Conservation (phyloP, 1,140 invertebrate genomes). For the Cydia splendana region DNA sequence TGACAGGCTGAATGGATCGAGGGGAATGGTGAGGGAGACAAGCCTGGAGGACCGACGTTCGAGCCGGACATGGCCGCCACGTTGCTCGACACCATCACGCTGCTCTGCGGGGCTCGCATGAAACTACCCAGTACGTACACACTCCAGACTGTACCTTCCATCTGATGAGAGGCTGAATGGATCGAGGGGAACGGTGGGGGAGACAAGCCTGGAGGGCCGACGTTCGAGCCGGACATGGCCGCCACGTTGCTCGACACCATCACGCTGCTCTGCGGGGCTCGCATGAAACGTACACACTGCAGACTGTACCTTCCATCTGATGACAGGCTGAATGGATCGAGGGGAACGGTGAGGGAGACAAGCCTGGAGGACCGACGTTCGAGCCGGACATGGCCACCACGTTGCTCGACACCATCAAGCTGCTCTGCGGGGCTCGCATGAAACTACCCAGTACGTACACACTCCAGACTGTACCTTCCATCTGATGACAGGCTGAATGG, state of each 20-base stretch:
- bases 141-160: no score
- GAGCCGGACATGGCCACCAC: constrained; percentile 44
- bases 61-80: constrained; percentile 45
- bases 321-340: constrained; percentile 52
- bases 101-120: constrained; percentile 65
- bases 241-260: constrained; percentile 61
- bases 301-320: not conserved
- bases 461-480: no score
- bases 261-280: constrained; percentile 59
- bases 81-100: constrained; percentile 59
- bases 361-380: constrained; percentile 44
- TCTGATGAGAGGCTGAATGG: no score
- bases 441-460: constrained; percentile 58
- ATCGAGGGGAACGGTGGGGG: constrained; percentile 51
- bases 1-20: constrained; percentile 58
- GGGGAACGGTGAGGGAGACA: constrained; percentile 44
- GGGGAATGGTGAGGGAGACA: constrained; percentile 48
- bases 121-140: constrained; percentile 58
- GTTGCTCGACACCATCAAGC: constrained; percentile 59
- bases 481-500: no score
- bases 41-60: constrained; percentile 45
- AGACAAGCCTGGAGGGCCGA: constrained; percentile 46
- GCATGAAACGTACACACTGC: constrained; percentile 53
- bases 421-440: constrained; percentile 64
- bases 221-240: constrained; percentile 39